Percentiles rank a stretch among this genome's conserved stretches.
Conservation (phyloP, 1,140 invertebrate species). For the Cyclina sinensis region DNA sequence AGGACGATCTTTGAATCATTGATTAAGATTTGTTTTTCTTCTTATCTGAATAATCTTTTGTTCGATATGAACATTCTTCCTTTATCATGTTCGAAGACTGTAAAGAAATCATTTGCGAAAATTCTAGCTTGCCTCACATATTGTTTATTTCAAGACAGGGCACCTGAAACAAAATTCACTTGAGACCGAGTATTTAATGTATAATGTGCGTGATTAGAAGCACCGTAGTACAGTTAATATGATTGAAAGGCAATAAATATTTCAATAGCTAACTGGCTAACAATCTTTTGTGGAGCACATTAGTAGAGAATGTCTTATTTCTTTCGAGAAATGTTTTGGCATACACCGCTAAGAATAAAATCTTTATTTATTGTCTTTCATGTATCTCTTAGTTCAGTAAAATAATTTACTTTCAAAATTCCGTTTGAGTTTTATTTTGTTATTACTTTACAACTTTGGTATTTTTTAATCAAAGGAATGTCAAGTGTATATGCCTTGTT, state of each 20-base stretch:
- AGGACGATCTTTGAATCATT: neutral
- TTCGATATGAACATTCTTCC: conserved; percentile 16
- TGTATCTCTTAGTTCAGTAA: neutral
- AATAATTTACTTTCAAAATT: neutral
- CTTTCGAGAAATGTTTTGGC: neutral
- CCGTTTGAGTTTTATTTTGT: neutral
- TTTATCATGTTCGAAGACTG: neutral
- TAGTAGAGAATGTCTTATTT: neutral
- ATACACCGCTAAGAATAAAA: neutral
- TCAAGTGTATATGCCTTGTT: neutral
- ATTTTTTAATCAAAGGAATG: neutral
- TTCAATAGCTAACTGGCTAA: neutral
- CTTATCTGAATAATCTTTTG: neutral
- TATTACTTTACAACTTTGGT: neutral
- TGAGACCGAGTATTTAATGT: neutral
- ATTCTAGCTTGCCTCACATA: neutral
- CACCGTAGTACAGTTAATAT: neutral
- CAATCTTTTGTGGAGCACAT: neutral
- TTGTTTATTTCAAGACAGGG: neutral
- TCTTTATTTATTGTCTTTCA: neutral
- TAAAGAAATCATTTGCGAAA: conserved; percentile 1
- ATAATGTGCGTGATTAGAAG: conserved; percentile 3
- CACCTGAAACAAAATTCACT: neutral
- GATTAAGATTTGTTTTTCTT: neutral
- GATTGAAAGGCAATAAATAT: conserved; percentile 17